Evolutionary conservation across 2,888 invertebrate species (phyloP).

Genomic region (Folsomia manolachei): DNA sequence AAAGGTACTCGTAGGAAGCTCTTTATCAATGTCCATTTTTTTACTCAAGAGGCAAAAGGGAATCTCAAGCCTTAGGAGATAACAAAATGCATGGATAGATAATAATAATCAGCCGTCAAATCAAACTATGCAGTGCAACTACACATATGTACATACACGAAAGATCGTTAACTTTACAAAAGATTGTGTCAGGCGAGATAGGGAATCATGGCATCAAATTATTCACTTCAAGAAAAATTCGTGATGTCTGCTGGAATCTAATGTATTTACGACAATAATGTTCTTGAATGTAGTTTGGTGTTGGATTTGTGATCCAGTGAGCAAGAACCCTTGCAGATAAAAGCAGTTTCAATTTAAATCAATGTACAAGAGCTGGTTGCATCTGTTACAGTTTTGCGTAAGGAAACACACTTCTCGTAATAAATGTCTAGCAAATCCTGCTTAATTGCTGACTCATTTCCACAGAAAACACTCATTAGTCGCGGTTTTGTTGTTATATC

Average conservation of each 20-base stretch:
- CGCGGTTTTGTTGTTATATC: not conserved
- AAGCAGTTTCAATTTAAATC: not conserved
- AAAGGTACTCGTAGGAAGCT: constrained; percentile 4
- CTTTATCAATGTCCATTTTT: constrained; percentile 20
- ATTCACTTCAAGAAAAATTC: constrained; percentile 5
- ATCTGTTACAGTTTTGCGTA: not conserved
- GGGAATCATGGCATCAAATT: not conserved
- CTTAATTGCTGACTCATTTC: constrained; percentile 18
- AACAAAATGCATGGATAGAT: not conserved
- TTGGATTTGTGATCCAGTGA: not conserved
- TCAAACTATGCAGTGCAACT: not conserved
- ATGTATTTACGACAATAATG: not conserved
- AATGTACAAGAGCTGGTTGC: not conserved
- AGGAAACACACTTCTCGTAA: not conserved
- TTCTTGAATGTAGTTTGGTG: no score
- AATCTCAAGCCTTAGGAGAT: not conserved
- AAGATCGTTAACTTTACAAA: not conserved
- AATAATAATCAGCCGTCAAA: not conserved
- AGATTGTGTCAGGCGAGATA: constrained; percentile 2
- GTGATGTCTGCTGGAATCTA: not conserved
- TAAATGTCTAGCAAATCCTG: not conserved
- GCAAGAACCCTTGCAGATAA: not conserved
- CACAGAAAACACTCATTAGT: constrained; percentile 10
- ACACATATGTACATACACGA: not conserved
- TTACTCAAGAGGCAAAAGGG: constrained; percentile 8